Percentiles rank a stretch among this genome's conserved stretches.
Evolutionary conservation across 2,888 invertebrate species (phyloP).

Genomic region (Leptinotarsa haldemani): DNA sequence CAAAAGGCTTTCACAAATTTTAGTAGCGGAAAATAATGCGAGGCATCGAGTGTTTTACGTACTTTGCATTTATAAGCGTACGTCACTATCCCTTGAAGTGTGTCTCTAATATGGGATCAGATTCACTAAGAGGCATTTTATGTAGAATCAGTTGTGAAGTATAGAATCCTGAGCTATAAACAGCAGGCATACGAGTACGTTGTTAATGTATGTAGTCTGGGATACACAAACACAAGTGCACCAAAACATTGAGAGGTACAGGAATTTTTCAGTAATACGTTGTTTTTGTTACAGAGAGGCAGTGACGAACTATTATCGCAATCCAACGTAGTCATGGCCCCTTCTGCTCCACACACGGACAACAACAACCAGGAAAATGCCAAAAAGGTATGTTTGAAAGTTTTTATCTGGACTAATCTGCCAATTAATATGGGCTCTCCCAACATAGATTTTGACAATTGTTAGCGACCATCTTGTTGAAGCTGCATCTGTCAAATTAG

Average conservation of each 20-base stretch:
- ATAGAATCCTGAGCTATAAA: not conserved
- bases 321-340: slow-evolving; percentile 93
- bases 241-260: not conserved
- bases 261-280: not conserved
- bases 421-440: no score
- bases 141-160: slow-evolving; percentile 2
- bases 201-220: not conserved
- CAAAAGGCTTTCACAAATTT: slow-evolving; percentile 40
- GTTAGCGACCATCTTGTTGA: no score
- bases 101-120: not conserved
- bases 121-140: slow-evolving; percentile 24
- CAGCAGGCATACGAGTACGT: not conserved
- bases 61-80: slow-evolving; percentile 35
- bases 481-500: no score
- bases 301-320: slow-evolving; percentile 97
- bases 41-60: slow-evolving; percentile 33
- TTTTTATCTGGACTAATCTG: no score
- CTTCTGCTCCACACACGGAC: slow-evolving; percentile 90
- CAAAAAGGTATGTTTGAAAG: slow-evolving; percentile 80
- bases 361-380: slow-evolving; percentile 93
- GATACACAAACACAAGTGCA: not conserved
- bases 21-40: slow-evolving; percentile 38
- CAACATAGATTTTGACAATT: no score
- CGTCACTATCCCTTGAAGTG: not conserved
- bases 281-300: slow-evolving; percentile 82